Percentiles rank a stretch among this genome's conserved stretches.
These are phyloP conservation scores for Keiferia lycopersicella DNA, from an alignment of 2,888 invertebrate genomes.

Conservation along the genomic window DNA sequence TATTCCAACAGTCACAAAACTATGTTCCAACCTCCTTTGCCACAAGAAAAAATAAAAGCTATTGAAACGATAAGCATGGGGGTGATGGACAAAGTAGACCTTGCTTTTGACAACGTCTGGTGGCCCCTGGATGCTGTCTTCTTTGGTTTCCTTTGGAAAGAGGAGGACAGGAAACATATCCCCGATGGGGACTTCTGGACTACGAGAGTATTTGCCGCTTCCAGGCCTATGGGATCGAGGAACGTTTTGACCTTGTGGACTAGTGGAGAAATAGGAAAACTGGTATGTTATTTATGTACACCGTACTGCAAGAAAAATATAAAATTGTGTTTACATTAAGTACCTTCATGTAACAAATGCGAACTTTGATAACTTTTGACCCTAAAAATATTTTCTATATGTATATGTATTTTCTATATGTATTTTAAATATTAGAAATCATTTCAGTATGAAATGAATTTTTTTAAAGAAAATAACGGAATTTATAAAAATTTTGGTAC, in stretches of 20 bases:
- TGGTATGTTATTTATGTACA: slow-evolving; percentile 35
- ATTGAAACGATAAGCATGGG: slow-evolving; percentile 84
- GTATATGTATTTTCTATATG: too few relatives aligned
- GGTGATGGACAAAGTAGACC: slow-evolving; percentile 84
- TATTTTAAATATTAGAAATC: too few relatives aligned
- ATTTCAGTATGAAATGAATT: too few relatives aligned
- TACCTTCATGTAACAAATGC: too few relatives aligned
- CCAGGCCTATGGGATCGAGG: slow-evolving; percentile 42
- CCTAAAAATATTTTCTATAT: too few relatives aligned
- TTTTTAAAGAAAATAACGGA: too few relatives aligned
- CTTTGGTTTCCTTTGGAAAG: slow-evolving; percentile 49
- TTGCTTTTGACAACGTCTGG: slow-evolving; percentile 84
- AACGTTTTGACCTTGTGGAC: slow-evolving; percentile 51
- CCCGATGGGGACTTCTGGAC: slow-evolving; percentile 46
- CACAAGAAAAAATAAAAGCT: slow-evolving; percentile 74
- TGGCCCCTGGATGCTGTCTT: slow-evolving; percentile 72
- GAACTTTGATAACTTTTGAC: too few relatives aligned
- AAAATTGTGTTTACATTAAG: too few relatives aligned
- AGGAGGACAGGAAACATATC: slow-evolving; percentile 40
- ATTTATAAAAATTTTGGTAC: too few relatives aligned
- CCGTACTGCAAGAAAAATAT: too few relatives aligned
- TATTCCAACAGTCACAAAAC: slow-evolving; percentile 52
- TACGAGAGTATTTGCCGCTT: slow-evolving; percentile 41
- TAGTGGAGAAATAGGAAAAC: slow-evolving; percentile 46
- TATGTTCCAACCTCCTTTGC: slow-evolving; percentile 81